A percentile compares a stretch with the other conserved stretches of the same genome.
Evolutionary conservation across 64 coral and sea anemone species (phyloP).

Genomic region (Trachythela sp.): DNA sequence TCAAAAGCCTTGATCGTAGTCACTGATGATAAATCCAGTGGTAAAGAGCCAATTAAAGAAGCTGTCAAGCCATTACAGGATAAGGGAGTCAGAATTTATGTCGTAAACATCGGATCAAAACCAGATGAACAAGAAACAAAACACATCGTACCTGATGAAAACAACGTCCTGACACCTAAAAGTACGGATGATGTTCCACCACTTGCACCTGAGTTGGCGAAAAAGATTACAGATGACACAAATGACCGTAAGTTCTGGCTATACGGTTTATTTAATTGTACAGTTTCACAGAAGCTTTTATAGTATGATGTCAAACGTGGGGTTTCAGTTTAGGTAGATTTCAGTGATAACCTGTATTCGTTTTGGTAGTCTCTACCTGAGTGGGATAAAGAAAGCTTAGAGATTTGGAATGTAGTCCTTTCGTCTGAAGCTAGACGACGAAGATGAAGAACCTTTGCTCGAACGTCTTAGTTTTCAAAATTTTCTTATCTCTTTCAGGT

Average conservation of each 20-base stretch:
- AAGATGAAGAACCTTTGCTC: too few species aligned
- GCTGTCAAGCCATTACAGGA: not conserved
- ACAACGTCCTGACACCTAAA: not conserved
- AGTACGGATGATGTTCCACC: not conserved
- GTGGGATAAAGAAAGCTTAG: too few species aligned
- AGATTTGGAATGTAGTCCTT: too few species aligned
- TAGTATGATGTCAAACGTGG: not conserved
- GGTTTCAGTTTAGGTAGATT: too few species aligned
- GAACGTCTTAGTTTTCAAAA: too few species aligned
- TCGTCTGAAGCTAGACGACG: too few species aligned
- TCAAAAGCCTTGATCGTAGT: constrained; percentile 30
- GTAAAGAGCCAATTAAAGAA: not conserved
- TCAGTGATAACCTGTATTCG: too few species aligned
- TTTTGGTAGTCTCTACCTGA: too few species aligned
- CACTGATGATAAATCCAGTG: constrained; percentile 33
- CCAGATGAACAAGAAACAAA: constrained; percentile 21
- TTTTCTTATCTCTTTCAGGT: too few species aligned
- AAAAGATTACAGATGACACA: not conserved
- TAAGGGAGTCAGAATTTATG: constrained; percentile 32
- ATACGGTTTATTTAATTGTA: not conserved
- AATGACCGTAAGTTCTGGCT: not conserved
- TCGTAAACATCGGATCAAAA: constrained; percentile 24
- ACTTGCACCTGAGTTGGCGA: not conserved
- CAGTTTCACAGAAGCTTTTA: not conserved
- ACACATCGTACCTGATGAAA: constrained; percentile 28